These are phyloP conservation scores for Drosophila ironensis DNA, from an alignment of 1,140 invertebrate species.

Conservation along the genomic window DNA sequence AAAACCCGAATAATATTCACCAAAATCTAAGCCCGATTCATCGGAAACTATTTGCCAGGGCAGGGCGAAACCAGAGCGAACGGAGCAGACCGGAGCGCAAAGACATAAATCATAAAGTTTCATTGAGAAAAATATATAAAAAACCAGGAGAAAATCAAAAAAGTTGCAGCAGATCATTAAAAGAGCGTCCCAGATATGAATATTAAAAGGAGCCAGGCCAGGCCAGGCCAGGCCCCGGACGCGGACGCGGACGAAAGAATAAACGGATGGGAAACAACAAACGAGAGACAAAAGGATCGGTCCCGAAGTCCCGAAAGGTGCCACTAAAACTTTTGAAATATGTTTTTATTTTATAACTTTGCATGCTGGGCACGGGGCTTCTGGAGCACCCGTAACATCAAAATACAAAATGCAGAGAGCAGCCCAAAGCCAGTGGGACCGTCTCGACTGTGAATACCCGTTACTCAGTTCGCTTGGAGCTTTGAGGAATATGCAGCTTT, in stretches of 20 bases:
- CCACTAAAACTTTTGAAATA: slow-evolving; percentile 81
- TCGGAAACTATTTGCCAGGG: slow-evolving; percentile 79
- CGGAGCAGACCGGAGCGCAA: slow-evolving; percentile 34
- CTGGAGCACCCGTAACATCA: slow-evolving; percentile 64
- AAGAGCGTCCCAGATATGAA: slow-evolving; percentile 52
- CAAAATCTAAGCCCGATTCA: slow-evolving; percentile 74
- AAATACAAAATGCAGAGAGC: not conserved
- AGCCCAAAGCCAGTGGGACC: not conserved
- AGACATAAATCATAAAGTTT: slow-evolving; percentile 78
- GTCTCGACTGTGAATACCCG: too few species aligned
- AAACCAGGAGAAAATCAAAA: slow-evolving; percentile 45
- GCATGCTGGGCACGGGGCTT: slow-evolving; percentile 77
- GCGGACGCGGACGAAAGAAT: slow-evolving; percentile 2
- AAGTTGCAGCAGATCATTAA: slow-evolving; percentile 58
- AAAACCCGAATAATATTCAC: not conserved
- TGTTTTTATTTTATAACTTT: slow-evolving; percentile 80
- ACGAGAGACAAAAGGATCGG: slow-evolving; percentile 20
- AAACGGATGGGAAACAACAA: slow-evolving; percentile 1
- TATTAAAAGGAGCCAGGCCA: slow-evolving; percentile 41
- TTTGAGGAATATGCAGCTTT: too few species aligned
- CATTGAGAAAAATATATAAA: slow-evolving; percentile 76
- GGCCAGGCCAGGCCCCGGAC: not conserved
- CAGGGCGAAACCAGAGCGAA: slow-evolving; percentile 7
- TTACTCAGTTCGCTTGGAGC: too few species aligned
- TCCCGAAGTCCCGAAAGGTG: slow-evolving; percentile 51